Conservation (phyloP, 2,888 invertebrate genomes). For the Artemia sinica region DNA sequence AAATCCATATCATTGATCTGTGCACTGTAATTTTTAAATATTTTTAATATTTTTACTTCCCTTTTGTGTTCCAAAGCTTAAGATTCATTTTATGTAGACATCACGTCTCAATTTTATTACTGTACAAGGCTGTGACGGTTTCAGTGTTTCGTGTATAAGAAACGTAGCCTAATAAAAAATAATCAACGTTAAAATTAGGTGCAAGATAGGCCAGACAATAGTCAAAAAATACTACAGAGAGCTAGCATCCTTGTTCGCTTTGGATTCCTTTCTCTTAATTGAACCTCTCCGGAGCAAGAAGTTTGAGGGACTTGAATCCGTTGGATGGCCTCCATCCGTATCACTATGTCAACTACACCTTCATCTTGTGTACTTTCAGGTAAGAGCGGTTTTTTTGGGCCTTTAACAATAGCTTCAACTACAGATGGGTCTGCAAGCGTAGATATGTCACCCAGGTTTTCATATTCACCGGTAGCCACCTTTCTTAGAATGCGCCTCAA, state of each 20-base stretch:
- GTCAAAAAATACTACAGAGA: neutral
- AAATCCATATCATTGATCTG: too few relatives aligned
- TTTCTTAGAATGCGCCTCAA: slow-evolving; percentile 37
- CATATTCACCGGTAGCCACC: slow-evolving; percentile 32
- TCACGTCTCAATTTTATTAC: too few relatives aligned
- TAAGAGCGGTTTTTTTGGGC: slow-evolving; percentile 15
- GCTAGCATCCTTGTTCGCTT: neutral
- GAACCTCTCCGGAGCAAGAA: neutral
- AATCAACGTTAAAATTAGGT: too few relatives aligned
- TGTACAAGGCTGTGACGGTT: too few relatives aligned
- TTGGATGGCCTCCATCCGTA: neutral
- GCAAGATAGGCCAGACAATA: neutral
- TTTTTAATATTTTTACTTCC: too few relatives aligned
- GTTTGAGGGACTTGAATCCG: neutral
- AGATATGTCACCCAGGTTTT: slow-evolving; percentile 38
- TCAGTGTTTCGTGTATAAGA: too few relatives aligned
- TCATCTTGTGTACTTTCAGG: neutral
- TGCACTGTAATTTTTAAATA: too few relatives aligned
- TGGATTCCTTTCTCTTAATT: neutral
- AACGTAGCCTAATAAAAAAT: too few relatives aligned
- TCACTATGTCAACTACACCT: neutral
- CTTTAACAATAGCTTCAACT: slow-evolving; percentile 29
- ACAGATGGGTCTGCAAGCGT: slow-evolving; percentile 39
- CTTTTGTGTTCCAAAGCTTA: too few relatives aligned
- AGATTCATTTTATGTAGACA: too few relatives aligned